Conservation (phyloP, 2,113 vertebrate genomes). For the Salvator merianae region DNA sequence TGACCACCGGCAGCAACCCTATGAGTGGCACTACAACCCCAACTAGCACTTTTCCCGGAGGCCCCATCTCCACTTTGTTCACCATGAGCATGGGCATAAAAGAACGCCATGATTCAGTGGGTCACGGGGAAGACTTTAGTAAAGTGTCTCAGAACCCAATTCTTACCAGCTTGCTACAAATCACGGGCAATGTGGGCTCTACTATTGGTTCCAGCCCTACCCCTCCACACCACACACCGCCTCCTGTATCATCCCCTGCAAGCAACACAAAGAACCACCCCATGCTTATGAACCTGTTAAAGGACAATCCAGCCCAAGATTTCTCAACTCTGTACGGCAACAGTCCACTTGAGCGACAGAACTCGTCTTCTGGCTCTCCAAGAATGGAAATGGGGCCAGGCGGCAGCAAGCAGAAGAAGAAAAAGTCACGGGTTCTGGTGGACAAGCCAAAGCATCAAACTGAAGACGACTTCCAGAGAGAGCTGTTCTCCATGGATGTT, state of each 20-base stretch:
- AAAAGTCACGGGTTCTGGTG: slow-evolving; percentile 82
- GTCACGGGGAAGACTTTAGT: slow-evolving; percentile 92
- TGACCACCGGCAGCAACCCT: slow-evolving; percentile 85
- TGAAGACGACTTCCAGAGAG: slow-evolving; percentile 97
- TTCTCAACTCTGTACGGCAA: slow-evolving; percentile 91
- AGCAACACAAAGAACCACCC: slow-evolving; percentile 99
- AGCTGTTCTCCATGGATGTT: slow-evolving; percentile 97
- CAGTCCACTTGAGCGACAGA: slow-evolving; percentile 94
- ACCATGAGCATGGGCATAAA: slow-evolving; percentile 86
- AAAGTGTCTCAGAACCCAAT: slow-evolving; percentile 99
- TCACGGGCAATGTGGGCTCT: slow-evolving; percentile 93
- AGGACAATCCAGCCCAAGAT: slow-evolving; percentile 96
- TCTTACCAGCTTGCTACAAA: slow-evolving; percentile 95
- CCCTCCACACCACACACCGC: slow-evolving; percentile 94
- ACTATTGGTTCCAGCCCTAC: slow-evolving; percentile 88
- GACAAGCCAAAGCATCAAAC: slow-evolving; percentile 90
- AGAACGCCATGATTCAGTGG: slow-evolving; percentile 84
- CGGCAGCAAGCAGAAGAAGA: slow-evolving; percentile 91
- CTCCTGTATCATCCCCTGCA: slow-evolving; percentile 94
- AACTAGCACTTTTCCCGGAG: slow-evolving; percentile 86
- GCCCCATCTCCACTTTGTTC: slow-evolving; percentile 89
- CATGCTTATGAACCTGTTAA: slow-evolving; percentile 98
- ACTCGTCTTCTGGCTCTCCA: slow-evolving; percentile 93
- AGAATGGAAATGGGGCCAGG: slow-evolving; percentile 81
- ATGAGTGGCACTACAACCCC: slow-evolving; percentile 89